These are phyloP conservation scores for Oxyscelio sp. DNA, from an alignment of 2,888 invertebrate genomes.

Conservation along the genomic window DNA sequence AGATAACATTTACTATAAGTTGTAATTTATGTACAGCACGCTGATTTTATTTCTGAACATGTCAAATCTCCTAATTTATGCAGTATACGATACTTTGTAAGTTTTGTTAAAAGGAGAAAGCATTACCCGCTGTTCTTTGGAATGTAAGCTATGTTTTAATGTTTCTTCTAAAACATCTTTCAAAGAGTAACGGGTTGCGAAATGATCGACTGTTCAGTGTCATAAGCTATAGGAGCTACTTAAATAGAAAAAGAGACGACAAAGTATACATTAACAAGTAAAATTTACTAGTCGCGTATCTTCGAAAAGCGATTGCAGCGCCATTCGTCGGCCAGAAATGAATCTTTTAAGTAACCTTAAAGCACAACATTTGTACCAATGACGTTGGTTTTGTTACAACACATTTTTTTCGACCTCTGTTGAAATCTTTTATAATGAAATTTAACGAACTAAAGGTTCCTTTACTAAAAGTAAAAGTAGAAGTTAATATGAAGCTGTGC, in stretches of 20 bases:
- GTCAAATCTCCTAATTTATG: conserved; percentile 14
- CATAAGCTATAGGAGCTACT: conserved; percentile 42
- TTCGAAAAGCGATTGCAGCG: neutral
- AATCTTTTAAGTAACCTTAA: conserved; percentile 37
- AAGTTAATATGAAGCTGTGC: neutral
- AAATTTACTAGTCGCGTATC: conserved; percentile 31
- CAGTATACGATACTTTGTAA: conserved; percentile 37
- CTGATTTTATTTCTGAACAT: conserved; percentile 7
- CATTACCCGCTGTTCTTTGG: conserved; percentile 20
- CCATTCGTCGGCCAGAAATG: neutral
- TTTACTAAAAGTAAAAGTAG: conserved; percentile 7
- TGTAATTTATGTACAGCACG: conserved; percentile 40
- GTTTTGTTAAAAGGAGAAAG: conserved; percentile 17
- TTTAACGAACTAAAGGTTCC: conserved; percentile 29
- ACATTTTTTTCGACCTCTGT: neutral
- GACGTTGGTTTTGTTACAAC: conserved; percentile 32
- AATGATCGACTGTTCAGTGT: conserved; percentile 54
- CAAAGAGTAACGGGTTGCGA: conserved; percentile 39
- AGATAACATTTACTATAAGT: conserved; percentile 2
- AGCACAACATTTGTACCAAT: conserved; percentile 30
- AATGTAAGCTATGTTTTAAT: neutral
- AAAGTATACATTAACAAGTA: neutral
- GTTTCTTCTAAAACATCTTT: conserved; percentile 1
- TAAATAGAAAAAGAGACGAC: neutral
- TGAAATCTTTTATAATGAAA: conserved; percentile 4